phyloP scores from a whole-genome alignment of 2,113 vertebrate genomes.

The Eclectus roratus region DNA sequence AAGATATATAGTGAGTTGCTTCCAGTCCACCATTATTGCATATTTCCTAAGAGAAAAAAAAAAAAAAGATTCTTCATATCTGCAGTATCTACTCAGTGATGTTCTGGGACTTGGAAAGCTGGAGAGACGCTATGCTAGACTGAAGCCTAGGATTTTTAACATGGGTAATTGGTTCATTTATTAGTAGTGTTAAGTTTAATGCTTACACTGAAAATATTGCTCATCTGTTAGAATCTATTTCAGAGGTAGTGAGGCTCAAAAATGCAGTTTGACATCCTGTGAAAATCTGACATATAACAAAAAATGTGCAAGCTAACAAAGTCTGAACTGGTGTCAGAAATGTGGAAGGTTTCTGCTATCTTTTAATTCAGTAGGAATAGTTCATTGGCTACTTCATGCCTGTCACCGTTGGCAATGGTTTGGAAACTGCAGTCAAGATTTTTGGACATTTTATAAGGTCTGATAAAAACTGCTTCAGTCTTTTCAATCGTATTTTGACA shows the following conservation, averaged over 20 bases:
- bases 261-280: not conserved
- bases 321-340: constrained; percentile 1
- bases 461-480: not conserved
- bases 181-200: not conserved
- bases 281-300: not conserved
- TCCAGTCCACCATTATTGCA: not conserved
- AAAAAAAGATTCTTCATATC: not conserved
- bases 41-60: not conserved
- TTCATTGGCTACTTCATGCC: not conserved
- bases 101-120: not conserved
- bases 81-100: not conserved
- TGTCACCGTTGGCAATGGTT: not conserved
- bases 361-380: not conserved
- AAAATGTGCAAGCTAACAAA: not conserved
- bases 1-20: not conserved
- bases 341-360: not conserved
- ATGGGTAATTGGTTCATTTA: not conserved
- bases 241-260: not conserved
- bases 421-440: not conserved
- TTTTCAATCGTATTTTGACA: not conserved
- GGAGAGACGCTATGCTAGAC: not conserved
- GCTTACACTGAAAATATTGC: not conserved
- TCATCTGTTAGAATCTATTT: not conserved
- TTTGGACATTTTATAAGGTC: not conserved
- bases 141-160: not conserved